Evolutionary conservation across 2,888 invertebrate genomes (phyloP), one percentile per base, ranked within the genome.

Genomic region (Calephelis perditalis): DNA sequence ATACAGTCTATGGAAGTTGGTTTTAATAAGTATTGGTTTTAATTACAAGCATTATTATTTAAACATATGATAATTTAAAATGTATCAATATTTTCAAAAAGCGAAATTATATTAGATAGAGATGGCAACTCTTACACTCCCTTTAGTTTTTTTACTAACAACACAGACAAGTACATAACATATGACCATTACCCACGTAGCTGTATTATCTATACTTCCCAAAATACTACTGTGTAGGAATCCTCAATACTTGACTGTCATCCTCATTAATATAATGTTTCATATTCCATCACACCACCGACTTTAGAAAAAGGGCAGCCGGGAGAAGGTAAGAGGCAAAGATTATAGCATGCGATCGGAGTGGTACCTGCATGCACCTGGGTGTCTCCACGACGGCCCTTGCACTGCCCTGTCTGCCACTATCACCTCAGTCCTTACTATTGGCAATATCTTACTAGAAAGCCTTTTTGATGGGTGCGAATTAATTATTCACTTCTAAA

Each of bases 241-340:
- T 58, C 12, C 60, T 35, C 49, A 59, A 49, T 47, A 45, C 56
- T 63, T 54, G 65, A 45, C 80, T 74, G 81, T 84, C 87, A 86
- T 75, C 77, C 73, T 81, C 88, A 90, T 89, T 89, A 89, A 90
- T 87, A 81, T 70, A 82, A 85, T 88, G 84, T 90, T 89, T 90
- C 90, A 87, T 88, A 85, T 90, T 88, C 84, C 89, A 88, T 89
- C 81, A 84, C 74, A 65, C 78, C 86, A 82, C 85, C 88, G 77
- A 89, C 84, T 79, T 87, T 94, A 96, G 96, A 96, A 96, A 93
- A 96, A 95, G 91, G 96, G 96, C 91, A 95, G 95, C 91, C 93
- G 95, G 84, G 96, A 96, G 84, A 95, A 95, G 95, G 96, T 95
- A 94, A 94, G 94, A 78, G 77, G 81, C 82, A 75, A 76, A 71